phyloP scores from a whole-genome alignment of 37 sponge, comb jelly and placozoan species.

The Amphimedon queenslandica region DNA sequence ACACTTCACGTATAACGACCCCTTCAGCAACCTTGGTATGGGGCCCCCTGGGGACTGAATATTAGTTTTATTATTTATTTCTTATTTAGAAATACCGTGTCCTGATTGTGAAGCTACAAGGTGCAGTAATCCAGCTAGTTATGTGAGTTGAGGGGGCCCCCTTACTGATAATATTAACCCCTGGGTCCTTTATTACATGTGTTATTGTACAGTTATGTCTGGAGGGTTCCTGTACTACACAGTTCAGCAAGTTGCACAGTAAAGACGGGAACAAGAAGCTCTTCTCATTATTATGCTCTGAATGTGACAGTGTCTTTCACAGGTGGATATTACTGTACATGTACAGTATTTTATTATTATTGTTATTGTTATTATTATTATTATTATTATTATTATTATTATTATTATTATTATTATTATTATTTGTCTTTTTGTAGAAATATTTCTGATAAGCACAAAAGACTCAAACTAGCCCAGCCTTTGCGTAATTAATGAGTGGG shows the following conservation, averaged over 20 bases:
- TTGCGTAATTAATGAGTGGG: constrained; percentile 29
- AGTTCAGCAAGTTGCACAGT: constrained; percentile 4
- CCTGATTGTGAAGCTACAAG: constrained; percentile 18
- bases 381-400: too few relatives aligned
- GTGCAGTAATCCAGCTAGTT: not conserved
- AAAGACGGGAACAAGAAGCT: constrained; percentile 29
- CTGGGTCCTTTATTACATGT: too few relatives aligned
- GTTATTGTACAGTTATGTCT: constrained; percentile 47
- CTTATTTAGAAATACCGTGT: constrained; percentile 15
- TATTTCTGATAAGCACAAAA: constrained; percentile 15
- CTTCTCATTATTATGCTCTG: constrained; percentile 44
- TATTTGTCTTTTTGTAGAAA: not conserved
- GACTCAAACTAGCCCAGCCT: constrained; percentile 15
- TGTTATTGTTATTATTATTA: too few relatives aligned
- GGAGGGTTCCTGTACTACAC: constrained; percentile 35
- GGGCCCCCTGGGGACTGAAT: not conserved
- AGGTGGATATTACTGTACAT: constrained; percentile 13
- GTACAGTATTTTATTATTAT: too few relatives aligned
- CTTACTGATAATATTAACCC: too few relatives aligned
- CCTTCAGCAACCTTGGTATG: constrained; percentile 19
- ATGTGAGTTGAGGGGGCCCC: too few relatives aligned
- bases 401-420: too few relatives aligned
- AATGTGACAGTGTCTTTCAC: constrained; percentile 45
- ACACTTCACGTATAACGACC: too few relatives aligned
- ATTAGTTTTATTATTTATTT: not conserved